Evolutionary conservation across 2,888 invertebrate genomes (phyloP).

Genomic region (Hypomecis punctinalis): DNA sequence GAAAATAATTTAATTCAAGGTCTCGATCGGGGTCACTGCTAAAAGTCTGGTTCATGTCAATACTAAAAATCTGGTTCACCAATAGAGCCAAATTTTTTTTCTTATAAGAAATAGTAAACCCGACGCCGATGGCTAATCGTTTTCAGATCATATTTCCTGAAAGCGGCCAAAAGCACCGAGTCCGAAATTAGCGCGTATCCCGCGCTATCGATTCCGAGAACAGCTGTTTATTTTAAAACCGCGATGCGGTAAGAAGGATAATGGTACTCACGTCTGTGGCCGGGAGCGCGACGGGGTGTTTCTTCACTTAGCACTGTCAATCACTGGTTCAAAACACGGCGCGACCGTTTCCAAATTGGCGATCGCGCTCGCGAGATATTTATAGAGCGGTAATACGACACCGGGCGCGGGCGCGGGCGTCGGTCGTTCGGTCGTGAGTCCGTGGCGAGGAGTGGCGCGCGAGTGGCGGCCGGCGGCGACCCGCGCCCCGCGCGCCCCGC

Average conservation of each 20-base stretch:
- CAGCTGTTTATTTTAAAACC: slow-evolving; percentile 81
- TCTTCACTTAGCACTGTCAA: slow-evolving; percentile 84
- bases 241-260: slow-evolving; percentile 63
- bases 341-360: slow-evolving; percentile 83
- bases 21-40: slow-evolving; percentile 26
- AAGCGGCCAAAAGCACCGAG: slow-evolving; percentile 55
- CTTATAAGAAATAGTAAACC: slow-evolving; percentile 23
- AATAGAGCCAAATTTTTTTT: slow-evolving; percentile 11
- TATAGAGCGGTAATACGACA: slow-evolving; percentile 84
- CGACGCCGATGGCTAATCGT: slow-evolving; percentile 14
- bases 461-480: slow-evolving; percentile 76
- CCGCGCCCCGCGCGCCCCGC: slow-evolving; percentile 50
- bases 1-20: slow-evolving; percentile 1
- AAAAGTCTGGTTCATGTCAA: slow-evolving; percentile 23
- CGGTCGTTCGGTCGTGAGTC: slow-evolving; percentile 74
- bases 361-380: slow-evolving; percentile 81
- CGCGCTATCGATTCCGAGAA: slow-evolving; percentile 74
- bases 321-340: slow-evolving; percentile 83
- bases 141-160: slow-evolving; percentile 66
- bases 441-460: slow-evolving; percentile 72
- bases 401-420: slow-evolving; percentile 77
- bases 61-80: slow-evolving; percentile 25
- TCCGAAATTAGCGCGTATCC: slow-evolving; percentile 78
- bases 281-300: slow-evolving; percentile 61
- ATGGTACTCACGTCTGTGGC: slow-evolving; percentile 72